Conservation (phyloP, 2,797 vertebrate species). For the Clarias platycephalus region DNA sequence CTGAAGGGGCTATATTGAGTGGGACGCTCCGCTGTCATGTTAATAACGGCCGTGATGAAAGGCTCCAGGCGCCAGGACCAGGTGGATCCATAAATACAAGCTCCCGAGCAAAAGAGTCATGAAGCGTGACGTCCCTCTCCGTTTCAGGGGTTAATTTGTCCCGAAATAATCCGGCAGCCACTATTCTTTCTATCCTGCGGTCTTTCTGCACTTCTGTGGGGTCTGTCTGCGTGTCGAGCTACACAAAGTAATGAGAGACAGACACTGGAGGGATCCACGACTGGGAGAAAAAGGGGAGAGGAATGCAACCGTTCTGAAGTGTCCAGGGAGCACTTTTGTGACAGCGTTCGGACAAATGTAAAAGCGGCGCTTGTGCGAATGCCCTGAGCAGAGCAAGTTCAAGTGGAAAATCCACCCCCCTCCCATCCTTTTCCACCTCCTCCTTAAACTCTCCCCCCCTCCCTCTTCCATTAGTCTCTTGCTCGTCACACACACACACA, state of each 20-base stretch:
- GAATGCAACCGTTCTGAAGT: constrained; percentile 17
- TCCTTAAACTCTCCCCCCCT: constrained; percentile 27
- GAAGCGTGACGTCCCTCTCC: constrained; percentile 31
- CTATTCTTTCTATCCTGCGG: constrained; percentile 1
- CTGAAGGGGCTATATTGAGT: constrained; percentile 58
- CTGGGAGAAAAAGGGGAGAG: constrained; percentile 7
- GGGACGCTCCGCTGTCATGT: constrained; percentile 50
- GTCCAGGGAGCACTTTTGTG: constrained; percentile 54
- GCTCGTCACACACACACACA: constrained; percentile 45
- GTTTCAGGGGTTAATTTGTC: constrained; percentile 46
- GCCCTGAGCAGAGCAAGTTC: constrained; percentile 73
- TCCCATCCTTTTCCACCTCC: constrained; percentile 23
- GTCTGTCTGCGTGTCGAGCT: constrained; percentile 19
- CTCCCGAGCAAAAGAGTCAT: constrained; percentile 34
- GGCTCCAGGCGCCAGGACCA: constrained; percentile 49
- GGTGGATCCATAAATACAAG: constrained; percentile 52
- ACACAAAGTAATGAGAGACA: constrained; percentile 48
- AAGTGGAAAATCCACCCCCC: constrained; percentile 70
- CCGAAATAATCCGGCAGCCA: constrained; percentile 20
- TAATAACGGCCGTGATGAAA: constrained; percentile 56
- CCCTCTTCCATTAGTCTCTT: constrained; percentile 49
- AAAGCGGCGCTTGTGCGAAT: constrained; percentile 66
- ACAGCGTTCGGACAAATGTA: constrained; percentile 72
- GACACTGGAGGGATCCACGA: constrained; percentile 38
- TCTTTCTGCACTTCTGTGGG: constrained; percentile 31